A percentile compares a stretch with the other conserved stretches of the same genome.
phyloP scores from a whole-genome alignment of 2,797 vertebrate genomes.

The Chrosomus eos region DNA sequence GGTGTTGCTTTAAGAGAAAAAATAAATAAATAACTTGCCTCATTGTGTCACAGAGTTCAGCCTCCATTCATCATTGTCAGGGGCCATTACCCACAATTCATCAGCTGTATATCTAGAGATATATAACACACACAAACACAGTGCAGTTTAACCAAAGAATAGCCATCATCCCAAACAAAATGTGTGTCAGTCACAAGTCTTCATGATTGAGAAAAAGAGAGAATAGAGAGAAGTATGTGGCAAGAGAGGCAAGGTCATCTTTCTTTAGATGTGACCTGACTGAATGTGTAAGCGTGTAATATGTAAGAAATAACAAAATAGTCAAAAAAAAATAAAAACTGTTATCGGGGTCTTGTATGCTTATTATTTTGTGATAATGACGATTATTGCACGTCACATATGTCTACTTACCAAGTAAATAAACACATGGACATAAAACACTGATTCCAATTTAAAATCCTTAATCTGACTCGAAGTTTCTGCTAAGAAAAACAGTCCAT shows the following conservation, averaged over 20 bases:
- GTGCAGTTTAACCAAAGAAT: not conserved
- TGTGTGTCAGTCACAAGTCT: not conserved
- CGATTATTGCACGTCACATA: no score
- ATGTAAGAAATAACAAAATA: no score
- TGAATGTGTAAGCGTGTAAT: not conserved
- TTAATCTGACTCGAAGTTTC: no score
- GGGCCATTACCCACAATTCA: slow-evolving; percentile 18
- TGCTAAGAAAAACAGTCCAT: no score
- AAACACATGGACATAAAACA: no score
- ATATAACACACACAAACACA: not conserved
- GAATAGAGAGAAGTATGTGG: not conserved
- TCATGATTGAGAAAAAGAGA: not conserved
- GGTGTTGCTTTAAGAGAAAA: no score
- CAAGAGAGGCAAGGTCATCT: not conserved
- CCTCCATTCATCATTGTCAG: slow-evolving; percentile 12
- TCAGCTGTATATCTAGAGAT: slow-evolving; percentile 1
- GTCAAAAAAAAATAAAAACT: no score
- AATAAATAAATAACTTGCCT: no score
- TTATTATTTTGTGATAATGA: no score
- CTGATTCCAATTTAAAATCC: no score
- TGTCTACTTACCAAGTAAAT: no score
- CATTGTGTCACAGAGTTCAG: not conserved
- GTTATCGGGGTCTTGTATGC: no score
- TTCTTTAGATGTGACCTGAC: not conserved
- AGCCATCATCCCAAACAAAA: not conserved